These are phyloP conservation scores for Coleophora deauratella DNA, from an alignment of 2,888 invertebrate species.

Conservation along the genomic window DNA sequence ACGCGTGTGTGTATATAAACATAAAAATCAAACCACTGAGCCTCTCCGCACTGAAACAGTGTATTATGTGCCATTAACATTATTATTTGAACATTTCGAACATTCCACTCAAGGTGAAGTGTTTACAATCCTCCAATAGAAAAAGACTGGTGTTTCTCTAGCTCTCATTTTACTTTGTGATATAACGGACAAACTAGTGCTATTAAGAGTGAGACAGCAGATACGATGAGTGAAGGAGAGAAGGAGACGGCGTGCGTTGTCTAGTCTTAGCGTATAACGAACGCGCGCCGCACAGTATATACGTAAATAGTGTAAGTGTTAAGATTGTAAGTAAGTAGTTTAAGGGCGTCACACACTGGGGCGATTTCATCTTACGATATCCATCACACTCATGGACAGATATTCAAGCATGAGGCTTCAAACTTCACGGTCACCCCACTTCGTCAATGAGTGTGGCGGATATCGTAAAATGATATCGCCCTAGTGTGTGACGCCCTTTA, in stretches of 20 bases:
- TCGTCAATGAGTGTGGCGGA: too few species aligned
- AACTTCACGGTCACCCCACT: too few species aligned
- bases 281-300: constrained; percentile 49
- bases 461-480: too few species aligned
- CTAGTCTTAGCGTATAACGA: constrained; percentile 51
- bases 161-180: constrained; percentile 15
- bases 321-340: constrained; percentile 20
- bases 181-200: constrained; percentile 8
- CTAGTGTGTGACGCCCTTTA: too few species aligned
- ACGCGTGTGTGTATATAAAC: too few species aligned
- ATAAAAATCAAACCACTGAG: neutral
- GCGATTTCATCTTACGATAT: too few species aligned
- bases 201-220: constrained; percentile 6
- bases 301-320: constrained; percentile 57
- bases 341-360: neutral
- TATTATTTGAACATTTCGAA: neutral
- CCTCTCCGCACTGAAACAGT: neutral
- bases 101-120: neutral
- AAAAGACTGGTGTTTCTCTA: constrained; percentile 5
- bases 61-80: constrained; percentile 8
- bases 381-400: too few species aligned
- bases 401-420: too few species aligned
- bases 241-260: constrained; percentile 34
- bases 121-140: neutral
- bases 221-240: constrained; percentile 1